These are phyloP conservation scores for Gracilinanus agilis DNA, from an alignment of 2,113 vertebrate genomes.

Conservation along the genomic window DNA sequence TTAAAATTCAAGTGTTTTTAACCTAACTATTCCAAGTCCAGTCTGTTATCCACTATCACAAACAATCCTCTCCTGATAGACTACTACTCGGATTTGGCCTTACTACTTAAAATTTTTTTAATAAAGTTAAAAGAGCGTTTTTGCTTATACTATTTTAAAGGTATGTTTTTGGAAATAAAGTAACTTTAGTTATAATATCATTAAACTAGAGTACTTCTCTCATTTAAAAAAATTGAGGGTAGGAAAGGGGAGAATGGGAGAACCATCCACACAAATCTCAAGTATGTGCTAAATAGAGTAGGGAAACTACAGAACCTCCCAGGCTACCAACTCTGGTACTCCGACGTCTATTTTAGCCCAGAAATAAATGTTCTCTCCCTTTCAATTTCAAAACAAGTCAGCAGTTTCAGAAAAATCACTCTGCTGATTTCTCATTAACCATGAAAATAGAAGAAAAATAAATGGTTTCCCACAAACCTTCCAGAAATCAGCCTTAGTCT, in stretches of 20 bases:
- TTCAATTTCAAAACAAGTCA: conserved; percentile 23
- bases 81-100: conserved; percentile 13
- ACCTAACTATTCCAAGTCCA: background rate
- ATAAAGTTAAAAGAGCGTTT: background rate
- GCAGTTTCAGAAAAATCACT: conserved; percentile 9
- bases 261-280: background rate
- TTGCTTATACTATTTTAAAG: background rate
- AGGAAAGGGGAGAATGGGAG: background rate
- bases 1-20: background rate
- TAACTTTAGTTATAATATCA: background rate
- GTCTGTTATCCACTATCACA: background rate
- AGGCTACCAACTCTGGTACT: background rate
- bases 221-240: background rate
- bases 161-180: background rate
- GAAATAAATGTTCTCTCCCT: background rate
- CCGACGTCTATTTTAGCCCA: conserved; percentile 4
- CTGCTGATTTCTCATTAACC: background rate
- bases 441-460: background rate
- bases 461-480: background rate
- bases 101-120: background rate
- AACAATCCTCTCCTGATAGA: too few species aligned
- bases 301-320: background rate
- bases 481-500: conserved; percentile 11
- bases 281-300: background rate
- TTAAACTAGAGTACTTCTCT: background rate